A percentile compares a stretch with the other conserved stretches of the same genome.
Evolutionary conservation across 2,113 vertebrate genomes (phyloP).

Genomic region (Phyllostomus hastatus): DNA sequence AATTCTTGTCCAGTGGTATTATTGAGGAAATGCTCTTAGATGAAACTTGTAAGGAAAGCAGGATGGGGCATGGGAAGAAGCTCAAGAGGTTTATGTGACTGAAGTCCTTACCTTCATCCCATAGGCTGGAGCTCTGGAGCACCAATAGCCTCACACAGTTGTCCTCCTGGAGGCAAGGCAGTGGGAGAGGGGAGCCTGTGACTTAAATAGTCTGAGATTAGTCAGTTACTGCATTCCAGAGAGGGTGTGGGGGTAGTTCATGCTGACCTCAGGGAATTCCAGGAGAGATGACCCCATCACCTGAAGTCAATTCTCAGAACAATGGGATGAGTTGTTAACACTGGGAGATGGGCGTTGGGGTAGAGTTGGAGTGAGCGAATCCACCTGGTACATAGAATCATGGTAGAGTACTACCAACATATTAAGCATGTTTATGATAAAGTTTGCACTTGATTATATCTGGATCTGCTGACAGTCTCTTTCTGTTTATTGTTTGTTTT

Average conservation of each 20-base stretch:
- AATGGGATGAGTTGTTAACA: background rate
- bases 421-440: background rate
- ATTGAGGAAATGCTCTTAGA: background rate
- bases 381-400: background rate
- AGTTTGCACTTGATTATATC: background rate
- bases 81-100: background rate
- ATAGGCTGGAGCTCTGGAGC: background rate
- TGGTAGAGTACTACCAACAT: background rate
- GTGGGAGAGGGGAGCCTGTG: background rate
- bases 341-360: background rate
- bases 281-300: background rate
- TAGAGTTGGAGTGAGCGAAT: background rate
- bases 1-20: background rate
- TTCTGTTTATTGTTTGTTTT: background rate
- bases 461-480: background rate
- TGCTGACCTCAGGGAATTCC: background rate
- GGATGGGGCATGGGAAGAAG: background rate
- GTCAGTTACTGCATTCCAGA: background rate
- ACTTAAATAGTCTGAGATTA: background rate
- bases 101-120: background rate
- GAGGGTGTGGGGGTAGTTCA: background rate
- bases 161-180: background rate
- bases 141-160: background rate
- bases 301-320: background rate
- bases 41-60: background rate